Percentiles rank a stretch among this genome's conserved stretches.
These are phyloP conservation scores for Atrina japonica DNA, from an alignment of 2,888 invertebrate species.

Conservation along the genomic window DNA sequence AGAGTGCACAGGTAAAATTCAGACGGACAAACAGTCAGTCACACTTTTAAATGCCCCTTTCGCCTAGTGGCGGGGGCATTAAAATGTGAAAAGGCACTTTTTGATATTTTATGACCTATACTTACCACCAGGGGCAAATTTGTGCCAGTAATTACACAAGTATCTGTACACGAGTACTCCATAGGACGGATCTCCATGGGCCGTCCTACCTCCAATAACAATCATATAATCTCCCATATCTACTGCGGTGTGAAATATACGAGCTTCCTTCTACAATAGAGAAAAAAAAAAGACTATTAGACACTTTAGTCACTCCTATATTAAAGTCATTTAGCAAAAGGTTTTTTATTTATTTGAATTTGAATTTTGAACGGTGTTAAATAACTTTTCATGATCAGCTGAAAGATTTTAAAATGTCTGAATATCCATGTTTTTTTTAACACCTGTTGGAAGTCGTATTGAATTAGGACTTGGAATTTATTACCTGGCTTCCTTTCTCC, in stretches of 20 bases:
- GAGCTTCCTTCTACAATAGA: constrained; percentile 79
- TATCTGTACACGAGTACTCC: constrained; percentile 91
- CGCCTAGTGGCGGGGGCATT: no score
- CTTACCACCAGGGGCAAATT: constrained; percentile 2
- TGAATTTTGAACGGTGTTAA: no score
- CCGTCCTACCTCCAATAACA: constrained; percentile 91
- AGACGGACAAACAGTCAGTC: no score
- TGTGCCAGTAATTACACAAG: constrained; percentile 91
- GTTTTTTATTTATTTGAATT: constrained; percentile 1
- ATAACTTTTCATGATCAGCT: no score
- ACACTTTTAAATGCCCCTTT: no score
- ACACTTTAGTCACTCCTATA: neutral
- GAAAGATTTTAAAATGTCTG: no score
- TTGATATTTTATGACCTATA: no score
- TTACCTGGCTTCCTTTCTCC: constrained; percentile 49
- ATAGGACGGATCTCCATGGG: constrained; percentile 71
- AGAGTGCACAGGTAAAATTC: no score
- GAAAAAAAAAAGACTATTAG: neutral
- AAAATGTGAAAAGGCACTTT: no score
- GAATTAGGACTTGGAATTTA: no score
- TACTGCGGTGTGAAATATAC: constrained; percentile 89
- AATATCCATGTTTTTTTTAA: no score
- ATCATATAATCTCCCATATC: constrained; percentile 94
- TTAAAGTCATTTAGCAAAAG: neutral
- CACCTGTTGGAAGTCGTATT: no score